Base-by-base conservation (phyloP, 2,888 invertebrate genomes). In the Oscheius onirici region DNA sequence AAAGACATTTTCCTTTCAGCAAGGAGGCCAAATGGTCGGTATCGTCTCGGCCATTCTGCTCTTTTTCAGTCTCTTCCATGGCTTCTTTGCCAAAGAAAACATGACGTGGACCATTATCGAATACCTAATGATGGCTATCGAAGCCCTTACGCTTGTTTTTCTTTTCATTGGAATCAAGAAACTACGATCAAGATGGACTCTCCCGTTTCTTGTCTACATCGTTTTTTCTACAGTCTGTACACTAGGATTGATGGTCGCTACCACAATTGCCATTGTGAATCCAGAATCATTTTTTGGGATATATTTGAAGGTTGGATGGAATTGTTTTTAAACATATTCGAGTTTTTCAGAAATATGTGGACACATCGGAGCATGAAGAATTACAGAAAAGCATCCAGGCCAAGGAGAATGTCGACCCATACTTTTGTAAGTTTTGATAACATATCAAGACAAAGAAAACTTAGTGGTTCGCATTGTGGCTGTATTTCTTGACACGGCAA, bases 21-120 rank as follows among this genome's bases (percentile, higher is more conserved):
- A 78, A 72, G 78, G 78, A 15, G 61, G 68, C 15, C 71, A 72
- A 24, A 72, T 78, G 8, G 74, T 78, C 52, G 78, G 72, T 17
- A 72, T 78, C 54, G 67, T 77, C 40, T 65, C 70, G 11, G 60
- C 70, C 20, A 41, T 77, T 41, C 10, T 49, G 2, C 11, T 28
- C 15, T 24, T 69, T 54, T 8, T 65, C 61, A 22, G 43, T 77
- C 41, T 71, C 67, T 34, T 68, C 63, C 24, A 51, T 73, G 40
- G 55, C 54, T 17, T 71, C 66, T 63, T 63, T 28, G 24, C 63
- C 15, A 63, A 49, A 10, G 63, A 63, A 28, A 28, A 11, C n/a
- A 34, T 40, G n/a, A 15, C 22, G 3, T 40, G n/a, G 34, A 58
- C 40, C 2, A 58, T 34, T 17, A 20, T 41, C 3, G 58, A 73